Evolutionary conservation across 2,113 vertebrate genomes (phyloP).

Genomic region (Larimichthys crocea): DNA sequence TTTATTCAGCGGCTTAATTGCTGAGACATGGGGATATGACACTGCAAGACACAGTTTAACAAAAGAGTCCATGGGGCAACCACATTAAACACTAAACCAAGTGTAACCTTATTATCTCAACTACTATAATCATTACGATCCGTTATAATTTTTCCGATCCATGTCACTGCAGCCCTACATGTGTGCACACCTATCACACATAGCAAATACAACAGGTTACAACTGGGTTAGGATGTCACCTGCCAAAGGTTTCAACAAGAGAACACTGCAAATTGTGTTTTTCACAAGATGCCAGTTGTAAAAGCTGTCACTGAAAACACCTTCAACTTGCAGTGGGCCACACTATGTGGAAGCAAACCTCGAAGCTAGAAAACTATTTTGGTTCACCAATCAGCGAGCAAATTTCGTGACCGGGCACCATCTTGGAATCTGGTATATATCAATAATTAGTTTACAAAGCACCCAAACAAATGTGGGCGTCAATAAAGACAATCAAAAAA

Average conservation of each 20-base stretch:
- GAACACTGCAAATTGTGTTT: not conserved
- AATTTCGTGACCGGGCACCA: not conserved
- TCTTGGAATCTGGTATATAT: not conserved
- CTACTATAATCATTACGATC: not conserved
- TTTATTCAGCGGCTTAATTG: slow-evolving; percentile 26
- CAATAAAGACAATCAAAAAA: not conserved
- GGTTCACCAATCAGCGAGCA: not conserved
- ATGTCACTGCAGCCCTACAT: not conserved
- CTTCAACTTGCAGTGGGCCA: not conserved
- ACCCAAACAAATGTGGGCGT: not conserved
- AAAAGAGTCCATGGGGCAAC: not conserved
- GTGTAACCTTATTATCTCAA: slow-evolving; percentile 3
- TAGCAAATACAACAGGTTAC: not conserved
- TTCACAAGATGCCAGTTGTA: not conserved
- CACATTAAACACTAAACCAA: not conserved
- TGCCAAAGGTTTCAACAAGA: not conserved
- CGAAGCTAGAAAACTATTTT: not conserved
- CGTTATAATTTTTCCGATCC: not conserved
- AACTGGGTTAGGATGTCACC: not conserved
- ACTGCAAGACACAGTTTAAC: slow-evolving; percentile 7
- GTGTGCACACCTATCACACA: not conserved
- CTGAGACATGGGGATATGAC: slow-evolving; percentile 6
- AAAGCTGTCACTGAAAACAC: not conserved
- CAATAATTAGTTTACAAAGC: not conserved
- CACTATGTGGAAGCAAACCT: not conserved